Percentiles rank a stretch among this genome's conserved stretches.
Conservation (phyloP, 2,888 invertebrate species). For the Gerosis bhagava region DNA sequence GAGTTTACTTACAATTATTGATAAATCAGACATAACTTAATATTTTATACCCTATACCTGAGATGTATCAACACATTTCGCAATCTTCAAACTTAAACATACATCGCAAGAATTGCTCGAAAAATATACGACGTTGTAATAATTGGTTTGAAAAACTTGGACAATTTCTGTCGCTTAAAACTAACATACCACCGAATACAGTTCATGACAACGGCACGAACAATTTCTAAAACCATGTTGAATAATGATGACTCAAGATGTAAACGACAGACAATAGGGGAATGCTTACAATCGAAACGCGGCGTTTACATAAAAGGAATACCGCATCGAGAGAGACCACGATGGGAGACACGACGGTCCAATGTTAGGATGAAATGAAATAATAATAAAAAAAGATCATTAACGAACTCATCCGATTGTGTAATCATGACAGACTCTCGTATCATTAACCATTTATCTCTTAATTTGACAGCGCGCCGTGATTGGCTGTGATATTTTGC, state of each 20-base stretch:
- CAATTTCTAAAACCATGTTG: no score
- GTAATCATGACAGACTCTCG: conserved; percentile 57
- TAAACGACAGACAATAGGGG: conserved; percentile 60
- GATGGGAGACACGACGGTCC: conserved; percentile 8
- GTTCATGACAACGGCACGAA: no score
- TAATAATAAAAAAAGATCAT: conserved; percentile 61
- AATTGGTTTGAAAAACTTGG: no score
- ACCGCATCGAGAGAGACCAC: conserved; percentile 40
- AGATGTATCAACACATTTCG: no score
- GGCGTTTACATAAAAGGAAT: conserved; percentile 47
- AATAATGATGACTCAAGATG: conserved; percentile 43
- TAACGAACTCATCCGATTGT: conserved; percentile 66
- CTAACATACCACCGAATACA: no score
- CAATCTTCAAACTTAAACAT: no score
- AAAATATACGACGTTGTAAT: no score
- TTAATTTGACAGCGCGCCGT: conserved; percentile 19
- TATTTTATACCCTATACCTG: no score
- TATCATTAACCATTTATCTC: conserved; percentile 49
- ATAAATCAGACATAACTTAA: no score
- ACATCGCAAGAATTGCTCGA: no score
- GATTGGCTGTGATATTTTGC: conserved; percentile 14
- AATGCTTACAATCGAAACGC: conserved; percentile 53
- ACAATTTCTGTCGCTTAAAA: no score
- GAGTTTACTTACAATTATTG: no score
- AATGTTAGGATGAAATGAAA: conserved; percentile 38